A percentile compares a stretch with the other conserved stretches of the same genome.
Conservation (phyloP, 2,113 vertebrate species). For the Perca fluviatilis region DNA sequence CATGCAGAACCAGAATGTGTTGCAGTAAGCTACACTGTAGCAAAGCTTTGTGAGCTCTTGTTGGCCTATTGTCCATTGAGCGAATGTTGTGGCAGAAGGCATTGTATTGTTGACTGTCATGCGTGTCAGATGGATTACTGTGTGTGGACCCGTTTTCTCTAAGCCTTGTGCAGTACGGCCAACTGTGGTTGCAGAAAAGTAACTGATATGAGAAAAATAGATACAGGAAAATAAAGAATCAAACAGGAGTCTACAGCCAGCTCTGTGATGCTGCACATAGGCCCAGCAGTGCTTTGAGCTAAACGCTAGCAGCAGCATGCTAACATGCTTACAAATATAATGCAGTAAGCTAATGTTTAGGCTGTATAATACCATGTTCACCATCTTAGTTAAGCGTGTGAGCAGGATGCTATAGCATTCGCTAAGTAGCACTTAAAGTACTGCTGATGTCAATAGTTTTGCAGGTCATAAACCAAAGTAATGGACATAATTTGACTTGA, state of each 20-base stretch:
- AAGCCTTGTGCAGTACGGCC: conserved; percentile 17
- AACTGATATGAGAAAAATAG: background rate
- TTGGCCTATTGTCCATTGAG: conserved; percentile 58
- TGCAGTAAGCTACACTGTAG: conserved; percentile 26
- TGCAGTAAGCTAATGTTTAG: too few relatives aligned
- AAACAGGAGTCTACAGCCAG: background rate
- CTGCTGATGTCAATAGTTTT: background rate
- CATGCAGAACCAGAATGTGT: conserved; percentile 49
- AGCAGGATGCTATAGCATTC: too few relatives aligned
- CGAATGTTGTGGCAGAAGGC: conserved; percentile 31
- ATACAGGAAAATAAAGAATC: background rate
- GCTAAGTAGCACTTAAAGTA: background rate
- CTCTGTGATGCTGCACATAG: background rate
- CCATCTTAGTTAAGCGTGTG: too few relatives aligned
- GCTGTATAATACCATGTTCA: too few relatives aligned
- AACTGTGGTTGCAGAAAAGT: conserved; percentile 17
- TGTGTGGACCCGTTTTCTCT: conserved; percentile 12
- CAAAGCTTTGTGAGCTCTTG: conserved; percentile 44
- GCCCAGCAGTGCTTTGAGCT: background rate
- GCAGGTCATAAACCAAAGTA: background rate
- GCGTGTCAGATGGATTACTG: conserved; percentile 56
- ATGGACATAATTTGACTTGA: background rate
- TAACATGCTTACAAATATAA: background rate
- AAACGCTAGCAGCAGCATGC: background rate
- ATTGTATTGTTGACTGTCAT: conserved; percentile 57